A percentile compares a stretch with the other conserved stretches of the same genome.
These are phyloP conservation scores for Sebastes steindachneri DNA, from an alignment of 2,797 vertebrate species.

Conservation along the genomic window DNA sequence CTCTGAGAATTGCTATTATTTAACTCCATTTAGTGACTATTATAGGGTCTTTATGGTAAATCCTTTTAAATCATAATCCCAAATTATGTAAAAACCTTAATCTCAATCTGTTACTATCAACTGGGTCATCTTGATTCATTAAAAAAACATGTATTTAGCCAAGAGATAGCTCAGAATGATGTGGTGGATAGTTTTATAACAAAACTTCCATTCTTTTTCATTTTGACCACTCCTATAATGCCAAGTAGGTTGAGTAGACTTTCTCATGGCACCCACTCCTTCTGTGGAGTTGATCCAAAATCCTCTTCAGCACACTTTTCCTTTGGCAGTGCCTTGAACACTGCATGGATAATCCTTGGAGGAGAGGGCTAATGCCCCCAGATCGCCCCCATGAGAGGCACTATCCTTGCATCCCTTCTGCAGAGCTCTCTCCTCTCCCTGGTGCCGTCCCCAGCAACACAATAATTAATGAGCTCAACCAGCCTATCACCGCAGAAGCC, in stretches of 20 bases:
- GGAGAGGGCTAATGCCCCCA: slow-evolving; percentile 70
- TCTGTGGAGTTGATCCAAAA: slow-evolving; percentile 48
- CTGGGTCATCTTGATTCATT: slow-evolving; percentile 58
- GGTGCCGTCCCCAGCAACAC: slow-evolving; percentile 62
- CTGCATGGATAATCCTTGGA: slow-evolving; percentile 70
- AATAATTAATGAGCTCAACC: slow-evolving; percentile 80
- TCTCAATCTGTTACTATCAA: slow-evolving; percentile 71
- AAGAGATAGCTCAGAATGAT: slow-evolving; percentile 11
- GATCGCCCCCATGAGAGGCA: slow-evolving; percentile 69
- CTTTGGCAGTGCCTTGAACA: slow-evolving; percentile 50
- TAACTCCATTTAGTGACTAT: slow-evolving; percentile 17
- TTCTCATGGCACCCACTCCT: slow-evolving; percentile 31
- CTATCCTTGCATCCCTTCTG: slow-evolving; percentile 62
- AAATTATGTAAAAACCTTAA: slow-evolving; percentile 70
- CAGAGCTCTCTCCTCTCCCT: slow-evolving; percentile 41
- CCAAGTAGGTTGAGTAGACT: slow-evolving; percentile 6
- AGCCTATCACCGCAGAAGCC: slow-evolving; percentile 64
- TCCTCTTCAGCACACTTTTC: slow-evolving; percentile 59
- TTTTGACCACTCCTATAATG: slow-evolving; percentile 20
- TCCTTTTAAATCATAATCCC: slow-evolving; percentile 58
- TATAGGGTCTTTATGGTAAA: slow-evolving; percentile 37
- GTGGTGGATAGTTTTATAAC: neutral
- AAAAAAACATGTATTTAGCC: slow-evolving; percentile 40
- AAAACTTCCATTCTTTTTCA: neutral
- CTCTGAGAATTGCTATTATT: neutral